Conservation (phyloP, 2,797 vertebrate genomes). For the Chiroxiphia lanceolata region DNA sequence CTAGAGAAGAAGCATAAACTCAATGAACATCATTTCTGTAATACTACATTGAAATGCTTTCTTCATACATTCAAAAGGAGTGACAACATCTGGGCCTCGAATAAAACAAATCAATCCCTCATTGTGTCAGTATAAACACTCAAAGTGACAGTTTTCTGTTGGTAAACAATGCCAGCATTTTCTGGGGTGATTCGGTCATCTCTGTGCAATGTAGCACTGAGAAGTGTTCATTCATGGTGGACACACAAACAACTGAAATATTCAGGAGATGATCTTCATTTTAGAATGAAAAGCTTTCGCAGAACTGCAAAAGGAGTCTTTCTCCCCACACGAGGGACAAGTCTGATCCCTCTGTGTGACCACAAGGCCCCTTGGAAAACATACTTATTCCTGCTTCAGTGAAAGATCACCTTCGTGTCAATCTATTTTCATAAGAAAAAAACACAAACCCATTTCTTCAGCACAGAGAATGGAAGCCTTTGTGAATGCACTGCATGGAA, state of each 20-base stretch:
- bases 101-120: slow-evolving; percentile 1
- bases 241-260: slow-evolving; percentile 75
- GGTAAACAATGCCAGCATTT: slow-evolving; percentile 83
- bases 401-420: background rate
- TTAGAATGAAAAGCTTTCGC: slow-evolving; percentile 26
- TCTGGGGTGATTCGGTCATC: slow-evolving; percentile 75
- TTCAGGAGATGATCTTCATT: slow-evolving; percentile 66
- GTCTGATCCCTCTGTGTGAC: background rate
- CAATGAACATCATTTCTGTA: background rate
- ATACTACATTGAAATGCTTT: background rate
- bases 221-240: slow-evolving; percentile 71
- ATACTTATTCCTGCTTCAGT: background rate
- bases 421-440: background rate
- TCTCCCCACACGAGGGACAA: background rate
- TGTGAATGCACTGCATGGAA: background rate
- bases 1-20: slow-evolving; percentile 3
- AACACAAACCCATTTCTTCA: background rate
- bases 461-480: background rate
- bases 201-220: slow-evolving; percentile 66
- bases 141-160: slow-evolving; percentile 46
- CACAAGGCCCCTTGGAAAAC: background rate
- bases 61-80: background rate
- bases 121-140: slow-evolving; percentile 23
- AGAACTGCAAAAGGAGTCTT: background rate
- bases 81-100: background rate